These are phyloP conservation scores for Cerastis leucographa DNA, from an alignment of 2,888 invertebrate genomes.

Conservation along the genomic window DNA sequence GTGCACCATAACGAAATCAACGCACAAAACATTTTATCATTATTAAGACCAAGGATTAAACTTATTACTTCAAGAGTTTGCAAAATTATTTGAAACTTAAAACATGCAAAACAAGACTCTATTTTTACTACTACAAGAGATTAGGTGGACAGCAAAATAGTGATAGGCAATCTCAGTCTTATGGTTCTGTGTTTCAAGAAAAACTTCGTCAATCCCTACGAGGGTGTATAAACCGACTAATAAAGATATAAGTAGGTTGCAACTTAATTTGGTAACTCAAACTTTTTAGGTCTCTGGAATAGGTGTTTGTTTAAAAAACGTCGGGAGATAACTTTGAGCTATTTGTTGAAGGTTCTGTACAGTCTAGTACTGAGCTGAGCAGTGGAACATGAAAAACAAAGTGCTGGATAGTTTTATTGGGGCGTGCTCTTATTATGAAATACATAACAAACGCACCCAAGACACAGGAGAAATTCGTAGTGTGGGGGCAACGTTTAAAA, in stretches of 20 bases:
- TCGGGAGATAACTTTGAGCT: constrained; percentile 5
- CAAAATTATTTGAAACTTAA: constrained; percentile 35
- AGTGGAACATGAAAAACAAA: neutral
- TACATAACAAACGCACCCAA: too few relatives aligned
- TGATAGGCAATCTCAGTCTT: constrained; percentile 58
- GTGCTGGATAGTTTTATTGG: neutral
- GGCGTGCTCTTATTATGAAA: neutral
- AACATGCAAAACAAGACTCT: constrained; percentile 57
- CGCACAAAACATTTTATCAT: constrained; percentile 75
- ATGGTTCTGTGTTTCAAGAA: constrained; percentile 58
- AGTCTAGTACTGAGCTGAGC: neutral
- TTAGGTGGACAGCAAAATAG: constrained; percentile 31
- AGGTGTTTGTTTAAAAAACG: constrained; percentile 63
- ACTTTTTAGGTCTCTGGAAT: constrained; percentile 63
- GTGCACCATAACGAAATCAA: constrained; percentile 71
- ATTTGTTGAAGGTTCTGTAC: constrained; percentile 41
- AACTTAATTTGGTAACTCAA: constrained; percentile 65
- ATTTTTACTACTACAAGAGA: neutral
- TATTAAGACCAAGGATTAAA: constrained; percentile 73
- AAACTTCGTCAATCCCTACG: constrained; percentile 68
- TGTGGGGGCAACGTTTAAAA: too few relatives aligned
- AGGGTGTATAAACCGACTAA: constrained; percentile 60
- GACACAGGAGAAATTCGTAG: too few relatives aligned
- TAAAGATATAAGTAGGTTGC: constrained; percentile 64
- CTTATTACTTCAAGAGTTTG: constrained; percentile 70